Base-by-base conservation (phyloP, 1,140 invertebrate genomes). In the Lineus longissimus region DNA sequence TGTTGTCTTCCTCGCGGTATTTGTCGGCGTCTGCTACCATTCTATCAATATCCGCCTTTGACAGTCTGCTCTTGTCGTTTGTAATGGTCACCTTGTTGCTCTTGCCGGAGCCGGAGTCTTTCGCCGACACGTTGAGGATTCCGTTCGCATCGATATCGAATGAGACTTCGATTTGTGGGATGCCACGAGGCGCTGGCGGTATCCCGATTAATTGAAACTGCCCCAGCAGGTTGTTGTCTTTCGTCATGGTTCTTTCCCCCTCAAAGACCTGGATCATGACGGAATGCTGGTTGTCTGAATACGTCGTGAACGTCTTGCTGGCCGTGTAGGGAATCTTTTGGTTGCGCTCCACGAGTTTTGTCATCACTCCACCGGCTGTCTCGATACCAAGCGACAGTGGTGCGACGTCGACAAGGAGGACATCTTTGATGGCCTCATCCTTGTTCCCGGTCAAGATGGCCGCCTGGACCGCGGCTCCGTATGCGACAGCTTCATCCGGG, bases 311-410 rank as follows among this genome's bases (percentile, higher is more conserved):
- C 71, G 99, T 95, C 79, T 99, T 96, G 4, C 94, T 96, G 79
- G 99, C 98, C 85, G 99, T 99, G n/a, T 96, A 98, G 19, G 97
- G 97, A 72, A 99, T 98, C 41, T 98, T 95, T 47, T 95, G 98
- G 85, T 99, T 99, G 75, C 97, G 82, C 60, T 93, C 90, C 79
- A 99, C 99, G 27, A 99, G 86, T 82, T 98, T 99, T 64, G 97
- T 98, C 97, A 99, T 99, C 11, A 99, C 95, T 68, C 97, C 97
- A 65, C 97, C 97, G 62, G 99, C 96, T 65, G 97, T 99, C 85
- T 99, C 97, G 78, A 99, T 99, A 71, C 97, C 97, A 88, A 99
- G 88, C 62, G 97, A 99, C 55, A 99, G 84, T 70, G 97, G 97
- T 77, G 98, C 98, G 45, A 99, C 97, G 79, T 99, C 97, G 43